Evolutionary conservation across 2,113 vertebrate genomes (phyloP), one percentile per base, ranked within the genome.

Genomic region (Neolamprologus sp.): DNA sequence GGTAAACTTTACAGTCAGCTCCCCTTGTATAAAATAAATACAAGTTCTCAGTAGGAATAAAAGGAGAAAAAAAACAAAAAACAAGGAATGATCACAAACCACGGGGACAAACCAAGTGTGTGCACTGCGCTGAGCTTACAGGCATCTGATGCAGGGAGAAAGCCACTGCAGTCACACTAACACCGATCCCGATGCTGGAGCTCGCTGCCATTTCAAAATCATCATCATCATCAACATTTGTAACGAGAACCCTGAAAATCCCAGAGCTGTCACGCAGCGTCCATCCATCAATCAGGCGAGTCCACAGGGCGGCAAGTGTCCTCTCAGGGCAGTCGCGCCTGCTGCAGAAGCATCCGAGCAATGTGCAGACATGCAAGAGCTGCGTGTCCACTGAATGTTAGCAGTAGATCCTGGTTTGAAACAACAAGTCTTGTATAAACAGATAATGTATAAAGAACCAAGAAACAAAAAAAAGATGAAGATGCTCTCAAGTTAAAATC

Each of bases 11-110:
- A 97, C 88, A 97, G 97, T 96, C 96, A 95, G 97, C 97, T 95
- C 96, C 96, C 97, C 90, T 93, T 26, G 96, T 97, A 96, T 96
- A 97, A 95, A 96, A 96, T 98, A 98, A 98, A 98, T 98, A 98
- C 96, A 97, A 82, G 80, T 92, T 91, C 86, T 95, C 94, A 97
- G 97, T 97, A 83, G 91, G 95, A 93, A 88, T 86, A 79, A 93
- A 91, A 57, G 19, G 11, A 8, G 2, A 37, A 47, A 47, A 47
- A 42, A 42, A 5, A 28, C 5, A 40, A 5, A 37, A 89, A 82
- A 54, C 80, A 88, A 85, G 53, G 60, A 95, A 81, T 89, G 82
- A 84, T 93, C 68, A 73, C 82, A 85, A 90, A 91, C 42, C 75
- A 45, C 54, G 49, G 84, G 84, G 86, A 55, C 57, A 47, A 84